A percentile compares a stretch with the other conserved stretches of the same genome.
Evolutionary conservation across 1,140 invertebrate species (phyloP).

Genomic region (Drepana arcuata): DNA sequence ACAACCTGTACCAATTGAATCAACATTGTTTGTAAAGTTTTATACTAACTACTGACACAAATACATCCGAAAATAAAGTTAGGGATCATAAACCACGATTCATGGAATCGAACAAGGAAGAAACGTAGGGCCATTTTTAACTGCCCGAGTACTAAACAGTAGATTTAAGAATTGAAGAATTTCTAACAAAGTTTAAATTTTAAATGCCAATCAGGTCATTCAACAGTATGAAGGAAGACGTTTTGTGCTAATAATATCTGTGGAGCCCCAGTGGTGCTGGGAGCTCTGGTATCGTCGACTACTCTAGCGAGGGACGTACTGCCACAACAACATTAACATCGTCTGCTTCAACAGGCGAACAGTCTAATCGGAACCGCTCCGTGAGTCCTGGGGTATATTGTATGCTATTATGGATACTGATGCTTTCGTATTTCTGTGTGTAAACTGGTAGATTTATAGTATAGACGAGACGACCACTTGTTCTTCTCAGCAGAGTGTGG

Average conservation of each 20-base stretch:
- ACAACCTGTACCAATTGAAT: constrained; percentile 72
- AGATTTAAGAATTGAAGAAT: constrained; percentile 60
- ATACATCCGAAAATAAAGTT: constrained; percentile 67
- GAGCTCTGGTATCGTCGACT: constrained; percentile 12
- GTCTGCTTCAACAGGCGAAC: constrained; percentile 16
- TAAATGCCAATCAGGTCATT: constrained; percentile 62
- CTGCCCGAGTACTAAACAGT: constrained; percentile 58
- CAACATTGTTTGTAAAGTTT: constrained; percentile 71
- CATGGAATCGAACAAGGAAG: constrained; percentile 67
- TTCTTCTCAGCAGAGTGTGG: not conserved
- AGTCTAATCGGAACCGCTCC: constrained; percentile 20
- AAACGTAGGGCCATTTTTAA: constrained; percentile 54
- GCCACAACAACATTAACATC: constrained; percentile 20
- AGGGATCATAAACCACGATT: constrained; percentile 66
- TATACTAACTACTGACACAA: constrained; percentile 70
- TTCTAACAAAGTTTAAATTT: constrained; percentile 63
- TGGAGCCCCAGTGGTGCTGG: constrained; percentile 27
- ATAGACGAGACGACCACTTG: constrained; percentile 17
- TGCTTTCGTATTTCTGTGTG: too few species aligned
- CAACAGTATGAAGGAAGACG: constrained; percentile 69
- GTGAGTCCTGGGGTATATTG: too few species aligned
- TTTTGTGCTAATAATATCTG: constrained; percentile 63
- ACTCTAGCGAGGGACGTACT: constrained; percentile 46
- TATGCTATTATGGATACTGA: too few species aligned
- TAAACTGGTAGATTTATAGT: too few species aligned